Evolutionary conservation across 2,888 invertebrate genomes (phyloP), one percentile per base, ranked within the genome.

Genomic region (Pseudanteris insignis): DNA sequence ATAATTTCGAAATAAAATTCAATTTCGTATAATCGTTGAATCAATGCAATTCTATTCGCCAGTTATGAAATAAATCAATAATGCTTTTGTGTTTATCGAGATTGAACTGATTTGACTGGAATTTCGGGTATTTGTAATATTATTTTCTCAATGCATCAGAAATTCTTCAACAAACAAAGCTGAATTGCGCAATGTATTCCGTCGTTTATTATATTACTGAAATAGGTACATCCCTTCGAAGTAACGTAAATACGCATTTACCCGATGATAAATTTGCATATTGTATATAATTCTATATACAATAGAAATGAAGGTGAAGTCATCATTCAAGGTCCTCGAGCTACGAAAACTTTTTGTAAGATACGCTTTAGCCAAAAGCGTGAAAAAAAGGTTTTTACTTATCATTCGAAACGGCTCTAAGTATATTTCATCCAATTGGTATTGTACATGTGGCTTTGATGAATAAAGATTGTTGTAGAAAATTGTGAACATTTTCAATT

Each of bases 401-500:
- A 65, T 70, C 69, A 67, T 68, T 64, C 64, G 30, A 46, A 57
- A 55, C 38, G 34, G 71, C 69, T 73, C 74, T 74, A 66, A 69
- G 69, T 73, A 70, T 70, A 73, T 71, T 72, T 76, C 66, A 73
- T 70, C 70, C 67, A 67, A 75, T 70, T 72, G 70, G 70, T 77
- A 77, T 76, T 77, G 74, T 77, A 77, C 70, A 77, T 74, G 75
- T 77, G 74, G 72, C 75, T 78, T 76, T 77, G 78, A 65, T 60
- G 65, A 68, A 78, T 78, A 78, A 78, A 78, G 73, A 75, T 78
- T 78, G 78, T 78, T 78, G 78, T 78, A 78, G 77, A 75, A 77
- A 67, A 67, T 43, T n/a, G 55, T 57, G 32, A 10, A 14, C 36
- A 11, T 18, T 10, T 13, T 9, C 18, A 18, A 18, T 18, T 18